These are phyloP conservation scores for Anthonomus grandis DNA, from an alignment of 1,140 invertebrate genomes.

Conservation along the genomic window DNA sequence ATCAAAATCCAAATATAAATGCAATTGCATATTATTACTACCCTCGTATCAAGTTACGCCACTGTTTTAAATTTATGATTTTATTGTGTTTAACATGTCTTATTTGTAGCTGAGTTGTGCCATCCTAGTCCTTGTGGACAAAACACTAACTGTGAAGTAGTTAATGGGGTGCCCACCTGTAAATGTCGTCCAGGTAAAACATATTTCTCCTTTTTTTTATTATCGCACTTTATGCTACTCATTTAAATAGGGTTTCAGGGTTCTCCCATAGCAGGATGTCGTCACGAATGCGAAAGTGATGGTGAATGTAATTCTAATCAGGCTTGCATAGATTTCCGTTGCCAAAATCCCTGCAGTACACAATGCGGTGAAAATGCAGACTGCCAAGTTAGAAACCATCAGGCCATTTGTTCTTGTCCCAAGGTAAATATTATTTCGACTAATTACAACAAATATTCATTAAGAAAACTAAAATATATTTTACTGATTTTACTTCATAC, in stretches of 20 bases:
- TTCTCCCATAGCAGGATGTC: conserved; percentile 69
- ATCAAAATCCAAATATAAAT: no score
- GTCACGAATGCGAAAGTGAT: conserved; percentile 75
- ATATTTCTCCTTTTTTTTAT: background rate
- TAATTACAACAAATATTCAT: no score
- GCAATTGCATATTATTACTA: no score
- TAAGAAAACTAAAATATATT: no score
- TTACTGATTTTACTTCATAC: no score
- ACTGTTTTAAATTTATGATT: background rate
- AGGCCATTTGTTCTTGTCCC: conserved; percentile 77
- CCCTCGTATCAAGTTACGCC: background rate
- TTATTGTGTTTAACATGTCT: background rate
- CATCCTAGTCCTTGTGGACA: conserved; percentile 74
- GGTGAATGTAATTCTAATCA: conserved; percentile 66
- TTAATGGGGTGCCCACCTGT: conserved; percentile 71
- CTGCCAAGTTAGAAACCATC: conserved; percentile 70
- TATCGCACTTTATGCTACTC: no score
- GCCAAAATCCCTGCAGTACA: conserved; percentile 69
- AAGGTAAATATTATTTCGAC: conserved; percentile 59
- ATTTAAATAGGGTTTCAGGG: conserved; percentile 56
- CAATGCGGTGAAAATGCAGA: conserved; percentile 77
- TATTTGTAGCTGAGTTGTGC: conserved; percentile 59
- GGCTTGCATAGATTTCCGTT: conserved; percentile 72
- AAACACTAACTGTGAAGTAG: conserved; percentile 76
- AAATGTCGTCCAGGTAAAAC: conserved; percentile 54